phyloP scores from a whole-genome alignment of 2,797 vertebrate genomes.

The Molossus molossus region DNA sequence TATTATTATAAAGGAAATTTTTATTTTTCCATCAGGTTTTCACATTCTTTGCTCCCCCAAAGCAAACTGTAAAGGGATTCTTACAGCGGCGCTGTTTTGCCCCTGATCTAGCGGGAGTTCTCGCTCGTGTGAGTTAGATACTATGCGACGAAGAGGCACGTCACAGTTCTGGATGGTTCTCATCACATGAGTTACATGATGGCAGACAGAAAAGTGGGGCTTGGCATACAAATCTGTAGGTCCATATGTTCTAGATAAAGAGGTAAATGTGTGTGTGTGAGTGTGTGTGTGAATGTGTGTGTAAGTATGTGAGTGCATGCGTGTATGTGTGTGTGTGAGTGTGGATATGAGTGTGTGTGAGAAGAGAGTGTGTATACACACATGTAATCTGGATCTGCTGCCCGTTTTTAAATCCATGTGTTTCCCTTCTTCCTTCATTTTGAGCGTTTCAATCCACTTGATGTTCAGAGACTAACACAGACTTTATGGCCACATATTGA shows the following conservation, averaged over 20 bases:
- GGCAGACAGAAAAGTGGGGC: slow-evolving; percentile 40
- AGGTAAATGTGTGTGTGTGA: slow-evolving; percentile 20
- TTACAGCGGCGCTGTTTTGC: neutral
- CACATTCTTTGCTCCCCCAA: neutral
- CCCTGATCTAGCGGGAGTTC: neutral
- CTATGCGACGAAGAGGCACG: slow-evolving; percentile 9
- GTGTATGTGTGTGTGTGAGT: too few species aligned
- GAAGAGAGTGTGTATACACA: neutral
- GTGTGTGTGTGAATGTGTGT: too few species aligned
- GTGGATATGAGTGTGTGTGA: too few species aligned
- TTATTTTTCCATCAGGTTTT: slow-evolving; percentile 49
- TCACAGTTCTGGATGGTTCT: slow-evolving; percentile 13
- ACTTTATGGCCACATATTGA: neutral
- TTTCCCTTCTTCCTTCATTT: slow-evolving; percentile 57
- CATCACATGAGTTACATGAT: slow-evolving; percentile 74
- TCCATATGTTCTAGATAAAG: slow-evolving; percentile 75
- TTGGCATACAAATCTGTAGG: slow-evolving; percentile 67
- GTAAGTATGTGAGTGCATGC: too few species aligned
- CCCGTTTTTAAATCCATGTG: slow-evolving; percentile 54
- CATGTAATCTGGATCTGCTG: neutral
- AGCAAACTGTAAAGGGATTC: neutral
- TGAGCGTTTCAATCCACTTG: slow-evolving; percentile 12
- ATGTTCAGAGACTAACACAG: neutral
- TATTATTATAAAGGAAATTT: slow-evolving; percentile 59
- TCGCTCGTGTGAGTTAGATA: neutral